Conservation (phyloP, 2,797 vertebrate species). For the Euphonia xanthogaster region DNA sequence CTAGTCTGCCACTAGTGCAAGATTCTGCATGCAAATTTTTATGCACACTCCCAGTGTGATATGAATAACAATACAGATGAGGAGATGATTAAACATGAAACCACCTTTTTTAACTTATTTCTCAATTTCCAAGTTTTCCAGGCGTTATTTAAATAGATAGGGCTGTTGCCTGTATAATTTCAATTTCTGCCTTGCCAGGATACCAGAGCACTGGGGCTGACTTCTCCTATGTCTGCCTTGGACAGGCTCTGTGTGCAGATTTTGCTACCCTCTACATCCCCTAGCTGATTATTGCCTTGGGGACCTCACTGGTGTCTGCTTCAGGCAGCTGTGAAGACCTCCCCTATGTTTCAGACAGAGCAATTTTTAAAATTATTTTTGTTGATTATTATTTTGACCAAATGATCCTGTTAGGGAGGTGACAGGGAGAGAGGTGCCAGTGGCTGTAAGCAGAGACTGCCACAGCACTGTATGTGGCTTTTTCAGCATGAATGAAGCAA, state of each 20-base stretch:
- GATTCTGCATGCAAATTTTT: not conserved
- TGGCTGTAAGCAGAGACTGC: not conserved
- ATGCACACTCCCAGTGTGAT: not conserved
- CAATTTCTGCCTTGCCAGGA: not conserved
- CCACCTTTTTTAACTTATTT: not conserved
- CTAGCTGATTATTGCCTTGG: not conserved
- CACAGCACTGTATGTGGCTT: not conserved
- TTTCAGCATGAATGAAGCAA: not conserved
- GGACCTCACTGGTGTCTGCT: not conserved
- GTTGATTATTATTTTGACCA: not conserved
- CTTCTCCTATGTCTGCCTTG: not conserved
- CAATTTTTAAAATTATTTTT: not conserved
- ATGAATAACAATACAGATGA: not conserved
- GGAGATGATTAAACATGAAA: not conserved
- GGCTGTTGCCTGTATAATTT: not conserved
- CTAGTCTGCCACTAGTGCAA: not conserved
- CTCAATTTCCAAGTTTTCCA: not conserved
- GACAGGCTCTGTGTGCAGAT: not conserved
- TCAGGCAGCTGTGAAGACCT: not conserved
- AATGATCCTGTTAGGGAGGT: not conserved
- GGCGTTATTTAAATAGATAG: not conserved
- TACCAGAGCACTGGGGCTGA: accelerated
- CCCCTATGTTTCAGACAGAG: not conserved
- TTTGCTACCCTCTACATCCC: not conserved
- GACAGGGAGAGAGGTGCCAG: not conserved